Evolutionary conservation across 2,888 invertebrate species (phyloP).

Genomic region (Cheilosia scutellata): DNA sequence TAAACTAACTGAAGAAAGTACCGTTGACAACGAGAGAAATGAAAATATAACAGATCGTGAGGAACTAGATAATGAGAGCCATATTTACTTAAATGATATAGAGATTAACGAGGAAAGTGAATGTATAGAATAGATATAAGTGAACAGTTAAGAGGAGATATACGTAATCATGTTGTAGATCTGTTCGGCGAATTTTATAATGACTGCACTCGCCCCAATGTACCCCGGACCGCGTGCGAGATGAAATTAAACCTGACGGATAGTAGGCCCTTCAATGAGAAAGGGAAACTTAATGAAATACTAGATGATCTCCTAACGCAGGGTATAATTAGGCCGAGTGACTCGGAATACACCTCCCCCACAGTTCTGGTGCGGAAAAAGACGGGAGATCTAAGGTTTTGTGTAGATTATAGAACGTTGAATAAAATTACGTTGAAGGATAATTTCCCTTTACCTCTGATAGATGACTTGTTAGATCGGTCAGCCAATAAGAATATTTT

Average conservation of each 20-base stretch:
- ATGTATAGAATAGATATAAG: background rate
- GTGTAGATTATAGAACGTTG: background rate
- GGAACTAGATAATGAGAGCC: background rate
- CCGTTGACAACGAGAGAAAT: background rate
- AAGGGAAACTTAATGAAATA: slow-evolving; percentile 14
- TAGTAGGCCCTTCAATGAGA: slow-evolving; percentile 45
- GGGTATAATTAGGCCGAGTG: slow-evolving; percentile 15
- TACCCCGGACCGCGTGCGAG: background rate
- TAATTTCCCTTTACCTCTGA: slow-evolving; percentile 1
- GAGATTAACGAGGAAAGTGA: background rate
- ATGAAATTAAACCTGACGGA: slow-evolving; percentile 23
- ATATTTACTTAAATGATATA: slow-evolving; percentile 2
- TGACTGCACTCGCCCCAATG: slow-evolving; percentile 13
- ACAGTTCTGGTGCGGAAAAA: slow-evolving; percentile 58
- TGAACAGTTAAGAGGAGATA: background rate
- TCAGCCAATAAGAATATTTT: slow-evolving; percentile 12
- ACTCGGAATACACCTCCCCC: slow-evolving; percentile 39
- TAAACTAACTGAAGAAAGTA: background rate
- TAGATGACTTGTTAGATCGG: slow-evolving; percentile 8
- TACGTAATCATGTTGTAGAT: background rate
- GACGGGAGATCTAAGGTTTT: background rate
- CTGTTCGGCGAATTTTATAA: slow-evolving; percentile 2
- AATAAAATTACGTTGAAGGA: slow-evolving; percentile 2
- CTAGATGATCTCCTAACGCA: slow-evolving; percentile 19
- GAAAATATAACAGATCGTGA: background rate